These are phyloP conservation scores for Bicyclus anynana DNA, from an alignment of 1,140 invertebrate genomes.

Conservation along the genomic window DNA sequence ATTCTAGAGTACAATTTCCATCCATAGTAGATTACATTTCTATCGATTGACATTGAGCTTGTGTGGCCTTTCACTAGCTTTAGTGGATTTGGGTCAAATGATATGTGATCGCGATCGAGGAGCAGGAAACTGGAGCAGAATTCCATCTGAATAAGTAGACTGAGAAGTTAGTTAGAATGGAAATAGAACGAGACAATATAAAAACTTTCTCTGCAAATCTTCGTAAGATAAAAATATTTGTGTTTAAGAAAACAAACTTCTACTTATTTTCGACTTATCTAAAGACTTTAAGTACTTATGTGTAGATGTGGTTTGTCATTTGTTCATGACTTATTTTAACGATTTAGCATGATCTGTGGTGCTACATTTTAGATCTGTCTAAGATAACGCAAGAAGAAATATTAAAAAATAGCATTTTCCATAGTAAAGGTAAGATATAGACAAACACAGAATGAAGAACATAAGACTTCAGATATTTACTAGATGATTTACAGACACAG, in stretches of 20 bases:
- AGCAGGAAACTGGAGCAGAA: conserved; percentile 63
- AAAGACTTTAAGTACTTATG: too few species aligned
- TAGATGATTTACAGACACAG: too few species aligned
- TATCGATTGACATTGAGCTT: conserved; percentile 15
- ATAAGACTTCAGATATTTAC: too few species aligned
- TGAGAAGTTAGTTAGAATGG: conserved; percentile 54
- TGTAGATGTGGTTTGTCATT: too few species aligned
- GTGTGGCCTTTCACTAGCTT: conserved; percentile 20
- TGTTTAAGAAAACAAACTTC: background rate
- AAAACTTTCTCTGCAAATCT: conserved; percentile 47
- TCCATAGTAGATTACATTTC: background rate
- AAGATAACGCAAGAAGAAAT: too few species aligned
- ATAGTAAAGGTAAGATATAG: too few species aligned
- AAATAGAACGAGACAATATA: conserved; percentile 54
- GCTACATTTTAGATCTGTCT: too few species aligned
- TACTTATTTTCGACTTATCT: too few species aligned
- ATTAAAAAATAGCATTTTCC: too few species aligned
- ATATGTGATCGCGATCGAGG: conserved; percentile 61
- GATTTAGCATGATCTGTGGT: too few species aligned
- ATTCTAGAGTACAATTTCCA: background rate
- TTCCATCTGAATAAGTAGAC: conserved; percentile 60
- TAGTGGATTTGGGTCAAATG: conserved; percentile 32
- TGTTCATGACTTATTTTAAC: too few species aligned
- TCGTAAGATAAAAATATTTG: conserved; percentile 2
- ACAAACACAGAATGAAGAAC: too few species aligned